phyloP scores from a whole-genome alignment of 1,140 invertebrate species.

The Caenorhabditis elegans region WBcel235 BX284605.5:5210001-5210500 shows the following conservation, averaged over 20 bases:
- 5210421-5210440: slow-evolving; percentile 3
- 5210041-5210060: too few relatives aligned
- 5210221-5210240: background rate
- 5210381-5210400: background rate
- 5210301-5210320: background rate
- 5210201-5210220: background rate
- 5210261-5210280: slow-evolving; percentile 12
- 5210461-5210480: background rate
- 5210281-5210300: background rate
- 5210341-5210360: background rate
- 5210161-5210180: background rate
- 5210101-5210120: background rate
- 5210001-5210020: too few relatives aligned
- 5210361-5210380: background rate
- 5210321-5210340: slow-evolving; percentile 8
- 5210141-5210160: background rate
- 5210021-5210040: too few relatives aligned
- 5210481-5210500: background rate
- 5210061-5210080: too few relatives aligned
- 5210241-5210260: background rate
- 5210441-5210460: background rate
- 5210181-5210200: background rate
- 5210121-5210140: background rate
- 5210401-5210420: slow-evolving; percentile 30
- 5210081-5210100: background rate